These are phyloP conservation scores for Merodon equestris DNA, from an alignment of 2,888 invertebrate species.

Conservation along the genomic window DNA sequence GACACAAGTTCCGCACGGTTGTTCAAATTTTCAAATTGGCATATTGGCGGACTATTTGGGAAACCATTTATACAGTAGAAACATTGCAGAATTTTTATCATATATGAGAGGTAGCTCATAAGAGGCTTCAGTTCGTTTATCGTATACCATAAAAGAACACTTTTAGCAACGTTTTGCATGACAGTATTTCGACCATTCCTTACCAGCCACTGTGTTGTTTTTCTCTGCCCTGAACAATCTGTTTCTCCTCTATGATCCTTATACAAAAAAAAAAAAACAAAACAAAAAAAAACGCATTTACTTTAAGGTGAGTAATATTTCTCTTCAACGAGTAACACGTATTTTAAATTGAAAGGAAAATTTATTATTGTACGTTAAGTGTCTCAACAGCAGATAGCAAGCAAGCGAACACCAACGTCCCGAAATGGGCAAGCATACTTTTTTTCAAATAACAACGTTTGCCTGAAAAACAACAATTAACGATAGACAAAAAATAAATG, in stretches of 20 bases:
- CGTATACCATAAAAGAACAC: neutral
- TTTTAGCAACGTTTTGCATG: neutral
- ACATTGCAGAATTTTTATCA: no score
- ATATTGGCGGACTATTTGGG: no score
- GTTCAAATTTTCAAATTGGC: no score
- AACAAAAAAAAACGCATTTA: neutral
- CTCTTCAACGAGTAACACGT: no score
- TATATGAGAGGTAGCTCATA: no score
- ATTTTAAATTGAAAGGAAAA: slow-evolving; percentile 18
- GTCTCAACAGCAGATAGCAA: slow-evolving; percentile 68
- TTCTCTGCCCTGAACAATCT: neutral
- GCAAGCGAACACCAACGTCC: slow-evolving; percentile 28
- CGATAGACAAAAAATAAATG: no score
- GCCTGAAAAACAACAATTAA: no score
- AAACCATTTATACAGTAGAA: no score
- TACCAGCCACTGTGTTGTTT: slow-evolving; percentile 16
- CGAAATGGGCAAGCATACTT: slow-evolving; percentile 18
- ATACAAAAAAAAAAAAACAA: neutral
- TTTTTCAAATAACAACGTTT: no score
- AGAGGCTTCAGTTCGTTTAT: no score
- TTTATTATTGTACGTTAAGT: slow-evolving; percentile 54
- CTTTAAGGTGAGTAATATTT: slow-evolving; percentile 31
- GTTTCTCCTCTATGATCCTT: no score
- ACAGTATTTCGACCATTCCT: neutral
- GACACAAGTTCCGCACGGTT: no score